Evolutionary conservation across 2,797 vertebrate species (phyloP).

Genomic region (Dendrocincla tyrannina): DNA sequence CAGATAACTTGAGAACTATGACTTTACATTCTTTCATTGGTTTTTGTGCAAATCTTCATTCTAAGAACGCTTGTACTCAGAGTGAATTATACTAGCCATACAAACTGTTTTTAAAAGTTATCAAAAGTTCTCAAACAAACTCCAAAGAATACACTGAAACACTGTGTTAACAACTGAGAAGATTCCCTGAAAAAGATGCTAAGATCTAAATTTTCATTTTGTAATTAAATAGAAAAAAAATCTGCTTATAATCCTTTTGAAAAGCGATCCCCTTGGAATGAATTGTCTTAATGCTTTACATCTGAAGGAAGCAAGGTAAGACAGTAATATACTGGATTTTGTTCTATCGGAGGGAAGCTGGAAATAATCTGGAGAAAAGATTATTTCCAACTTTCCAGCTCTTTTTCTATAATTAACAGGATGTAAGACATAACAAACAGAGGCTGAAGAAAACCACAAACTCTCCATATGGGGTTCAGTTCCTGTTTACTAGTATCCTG

Average conservation of each 20-base stretch:
- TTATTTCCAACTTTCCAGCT: conserved; percentile 70
- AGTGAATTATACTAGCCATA: not conserved
- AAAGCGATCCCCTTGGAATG: conserved; percentile 49
- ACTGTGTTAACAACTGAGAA: not conserved
- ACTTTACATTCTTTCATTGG: not conserved
- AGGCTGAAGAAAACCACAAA: conserved; percentile 74
- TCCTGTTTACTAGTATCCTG: conserved; percentile 79
- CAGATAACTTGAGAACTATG: not conserved
- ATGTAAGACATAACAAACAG: conserved; percentile 74
- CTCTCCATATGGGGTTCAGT: conserved; percentile 72
- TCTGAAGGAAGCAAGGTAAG: conserved; percentile 66
- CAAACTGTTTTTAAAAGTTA: not conserved
- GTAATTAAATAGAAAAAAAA: not conserved
- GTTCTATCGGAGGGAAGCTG: conserved; percentile 51
- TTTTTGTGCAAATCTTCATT: not conserved
- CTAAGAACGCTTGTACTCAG: not conserved
- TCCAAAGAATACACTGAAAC: not conserved
- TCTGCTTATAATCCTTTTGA: conserved; percentile 49
- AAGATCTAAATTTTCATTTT: conserved; percentile 36
- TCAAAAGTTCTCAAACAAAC: not conserved
- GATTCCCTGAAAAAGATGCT: not conserved
- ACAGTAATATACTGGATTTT: not conserved
- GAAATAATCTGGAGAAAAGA: conserved; percentile 70
- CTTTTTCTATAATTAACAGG: conserved; percentile 73
- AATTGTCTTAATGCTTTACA: conserved; percentile 61